Evolutionary conservation across 2,113 vertebrate species (phyloP).

Genomic region (Panthera tigris): DNA sequence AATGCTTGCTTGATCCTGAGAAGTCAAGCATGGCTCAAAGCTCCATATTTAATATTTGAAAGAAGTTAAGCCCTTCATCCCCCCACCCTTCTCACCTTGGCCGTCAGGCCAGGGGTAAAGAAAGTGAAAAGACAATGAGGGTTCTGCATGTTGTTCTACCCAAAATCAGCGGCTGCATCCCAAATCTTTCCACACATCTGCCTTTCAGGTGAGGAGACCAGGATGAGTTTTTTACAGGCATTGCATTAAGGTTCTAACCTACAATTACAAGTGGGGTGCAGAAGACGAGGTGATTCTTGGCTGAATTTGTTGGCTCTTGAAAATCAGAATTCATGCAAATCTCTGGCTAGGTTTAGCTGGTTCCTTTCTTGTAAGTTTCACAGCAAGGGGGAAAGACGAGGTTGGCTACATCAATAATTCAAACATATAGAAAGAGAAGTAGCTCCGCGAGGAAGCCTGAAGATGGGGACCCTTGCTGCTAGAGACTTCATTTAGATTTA

Average conservation of each 20-base stretch:
- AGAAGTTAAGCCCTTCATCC: neutral
- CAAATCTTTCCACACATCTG: neutral
- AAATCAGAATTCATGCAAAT: constrained; percentile 3
- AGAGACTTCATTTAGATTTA: constrained; percentile 40
- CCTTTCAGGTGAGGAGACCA: neutral
- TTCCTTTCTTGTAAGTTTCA: neutral
- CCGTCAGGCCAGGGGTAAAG: neutral
- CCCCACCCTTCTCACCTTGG: neutral
- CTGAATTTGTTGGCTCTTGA: neutral
- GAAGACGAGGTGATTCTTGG: neutral
- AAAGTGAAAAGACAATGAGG: neutral
- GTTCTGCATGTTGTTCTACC: neutral
- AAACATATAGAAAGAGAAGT: neutral
- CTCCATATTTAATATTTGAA: neutral
- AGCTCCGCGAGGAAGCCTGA: neutral
- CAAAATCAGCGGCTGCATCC: neutral
- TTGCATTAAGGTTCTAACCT: neutral
- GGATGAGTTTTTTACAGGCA: neutral
- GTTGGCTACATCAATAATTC: neutral
- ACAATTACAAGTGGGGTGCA: neutral
- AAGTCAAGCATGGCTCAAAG: neutral
- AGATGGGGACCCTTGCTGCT: neutral
- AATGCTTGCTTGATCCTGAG: neutral
- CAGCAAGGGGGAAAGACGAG: neutral
- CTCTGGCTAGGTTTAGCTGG: neutral